Base-by-base conservation (phyloP, 2,797 vertebrate genomes). In the Caiman crocodilus region DNA sequence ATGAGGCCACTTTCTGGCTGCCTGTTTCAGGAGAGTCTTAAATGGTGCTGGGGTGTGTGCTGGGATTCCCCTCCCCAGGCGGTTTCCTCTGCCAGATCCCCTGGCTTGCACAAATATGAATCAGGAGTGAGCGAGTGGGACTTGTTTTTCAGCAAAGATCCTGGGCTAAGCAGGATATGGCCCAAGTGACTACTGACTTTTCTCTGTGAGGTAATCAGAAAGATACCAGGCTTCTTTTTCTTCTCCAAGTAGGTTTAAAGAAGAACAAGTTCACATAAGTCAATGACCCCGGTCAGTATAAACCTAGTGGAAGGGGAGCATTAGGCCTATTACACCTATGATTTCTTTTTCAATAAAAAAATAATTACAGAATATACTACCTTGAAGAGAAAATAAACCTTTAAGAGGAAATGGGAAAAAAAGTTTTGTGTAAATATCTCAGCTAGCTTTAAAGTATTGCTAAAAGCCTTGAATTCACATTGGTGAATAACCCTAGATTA, bases 271-370 rank as follows among this genome's bases (percentile, higher is more conserved):
- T 71, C 26, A 81, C 20, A n/a, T 82, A 88, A 84, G 8, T 86
- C 1, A 0, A n/a, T 85, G 88, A 71, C 82, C 20, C 23, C 81
- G 64, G 86, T 63, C 76, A 14, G 8, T 76, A 18, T 42, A 82
- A 82, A 69, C 6, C 7, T 64, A 90, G 79, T 14, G n/a, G 57
- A 89, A 82, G 87, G 30, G 26, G 89, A 71, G 25, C 74, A 74
- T 8, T 25, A 93, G 28, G 25, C 9, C 14, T 1, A 2, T 3
- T 17, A 50, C 2, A 88, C 84, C 56, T 58, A 69, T 59, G 4
- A 13, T 75, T 87, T 93, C 87, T 86, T 14, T 67, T 75, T 83
- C 76, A 74, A 56, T 60, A 75, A 94, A 85, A 73, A 71, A 85
- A 87, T 78, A 59, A 87, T 9, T 35, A 60, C 23, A 65, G 81